These are phyloP conservation scores for Palythoa heliodiscus DNA, from an alignment of 92 coral and sea anemone species.

Conservation along the genomic window DNA sequence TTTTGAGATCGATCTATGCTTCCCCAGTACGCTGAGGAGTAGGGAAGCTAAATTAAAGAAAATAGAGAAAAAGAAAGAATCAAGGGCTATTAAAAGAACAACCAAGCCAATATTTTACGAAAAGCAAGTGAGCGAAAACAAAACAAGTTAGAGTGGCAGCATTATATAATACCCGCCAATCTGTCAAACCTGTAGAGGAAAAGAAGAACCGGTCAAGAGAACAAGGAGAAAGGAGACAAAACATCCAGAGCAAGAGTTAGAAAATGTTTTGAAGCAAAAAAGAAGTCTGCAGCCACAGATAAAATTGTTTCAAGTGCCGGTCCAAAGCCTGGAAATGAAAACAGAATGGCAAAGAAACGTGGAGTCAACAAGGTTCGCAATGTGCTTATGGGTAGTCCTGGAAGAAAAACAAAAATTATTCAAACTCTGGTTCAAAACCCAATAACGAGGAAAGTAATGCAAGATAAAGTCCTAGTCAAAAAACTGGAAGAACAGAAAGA, in stretches of 20 bases:
- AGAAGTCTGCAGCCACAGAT: constrained; percentile 13
- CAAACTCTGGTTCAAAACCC: constrained; percentile 29
- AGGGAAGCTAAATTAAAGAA: constrained; percentile 23
- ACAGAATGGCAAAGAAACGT: constrained; percentile 31
- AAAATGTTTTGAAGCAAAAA: constrained; percentile 2
- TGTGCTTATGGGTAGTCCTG: constrained; percentile 13
- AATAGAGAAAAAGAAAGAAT: constrained; percentile 7
- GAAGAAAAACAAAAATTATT: constrained; percentile 20
- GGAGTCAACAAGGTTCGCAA: constrained; percentile 22
- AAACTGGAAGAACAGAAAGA: constrained; percentile 49
- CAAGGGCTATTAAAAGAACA: constrained; percentile 16
- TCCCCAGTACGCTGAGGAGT: constrained; percentile 13
- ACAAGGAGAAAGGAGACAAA: constrained; percentile 30
- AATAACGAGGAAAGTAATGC: background rate
- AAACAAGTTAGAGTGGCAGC: background rate
- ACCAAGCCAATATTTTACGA: constrained; percentile 6
- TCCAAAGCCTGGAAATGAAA: constrained; percentile 7
- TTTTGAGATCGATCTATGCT: constrained; percentile 14
- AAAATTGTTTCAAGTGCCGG: constrained; percentile 4
- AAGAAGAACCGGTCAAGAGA: constrained; percentile 19
- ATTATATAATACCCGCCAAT: constrained; percentile 18
- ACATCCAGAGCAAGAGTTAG: constrained; percentile 28
- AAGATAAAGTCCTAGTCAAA: constrained; percentile 3
- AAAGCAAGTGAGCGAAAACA: constrained; percentile 22
- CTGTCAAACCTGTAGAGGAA: constrained; percentile 24